phyloP scores from a whole-genome alignment of 2,797 vertebrate genomes.

The Hapalemur alaotrensis region DNA sequence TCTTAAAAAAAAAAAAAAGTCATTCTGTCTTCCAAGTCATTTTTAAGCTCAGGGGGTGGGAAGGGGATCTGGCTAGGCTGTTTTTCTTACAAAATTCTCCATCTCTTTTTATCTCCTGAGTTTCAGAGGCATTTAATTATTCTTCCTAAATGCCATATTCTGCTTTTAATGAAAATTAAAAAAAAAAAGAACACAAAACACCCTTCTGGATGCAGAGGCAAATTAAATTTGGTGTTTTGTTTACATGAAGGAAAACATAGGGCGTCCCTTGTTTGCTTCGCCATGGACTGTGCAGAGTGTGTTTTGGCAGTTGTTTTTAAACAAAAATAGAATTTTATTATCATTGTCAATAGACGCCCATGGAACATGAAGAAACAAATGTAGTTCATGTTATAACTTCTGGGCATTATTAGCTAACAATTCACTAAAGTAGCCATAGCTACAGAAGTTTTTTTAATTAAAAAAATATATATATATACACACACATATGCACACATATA shows the following conservation, averaged over 20 bases:
- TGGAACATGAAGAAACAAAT: slow-evolving; percentile 28
- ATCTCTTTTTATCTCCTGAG: slow-evolving; percentile 59
- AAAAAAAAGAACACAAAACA: not conserved
- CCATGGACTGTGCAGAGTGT: not conserved
- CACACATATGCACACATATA: not conserved
- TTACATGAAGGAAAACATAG: slow-evolving; percentile 12
- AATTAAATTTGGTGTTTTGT: slow-evolving; percentile 60
- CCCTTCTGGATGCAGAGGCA: slow-evolving; percentile 28
- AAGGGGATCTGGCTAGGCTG: not conserved
- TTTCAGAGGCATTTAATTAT: slow-evolving; percentile 67
- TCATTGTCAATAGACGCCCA: slow-evolving; percentile 27
- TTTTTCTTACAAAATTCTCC: slow-evolving; percentile 66
- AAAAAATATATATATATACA: not conserved
- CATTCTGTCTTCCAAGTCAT: not conserved
- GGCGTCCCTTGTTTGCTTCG: not conserved
- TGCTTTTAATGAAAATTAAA: slow-evolving; percentile 58
- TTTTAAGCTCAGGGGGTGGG: not conserved
- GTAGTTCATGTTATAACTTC: not conserved
- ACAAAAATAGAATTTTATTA: slow-evolving; percentile 50
- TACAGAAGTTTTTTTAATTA: not conserved
- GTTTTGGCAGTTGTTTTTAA: slow-evolving; percentile 30
- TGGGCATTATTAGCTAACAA: slow-evolving; percentile 12
- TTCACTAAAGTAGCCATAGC: not conserved
- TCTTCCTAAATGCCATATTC: slow-evolving; percentile 37
- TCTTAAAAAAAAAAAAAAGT: not conserved